These are phyloP conservation scores for Ophion costatus DNA, from an alignment of 2,888 invertebrate species.

Conservation along the genomic window DNA sequence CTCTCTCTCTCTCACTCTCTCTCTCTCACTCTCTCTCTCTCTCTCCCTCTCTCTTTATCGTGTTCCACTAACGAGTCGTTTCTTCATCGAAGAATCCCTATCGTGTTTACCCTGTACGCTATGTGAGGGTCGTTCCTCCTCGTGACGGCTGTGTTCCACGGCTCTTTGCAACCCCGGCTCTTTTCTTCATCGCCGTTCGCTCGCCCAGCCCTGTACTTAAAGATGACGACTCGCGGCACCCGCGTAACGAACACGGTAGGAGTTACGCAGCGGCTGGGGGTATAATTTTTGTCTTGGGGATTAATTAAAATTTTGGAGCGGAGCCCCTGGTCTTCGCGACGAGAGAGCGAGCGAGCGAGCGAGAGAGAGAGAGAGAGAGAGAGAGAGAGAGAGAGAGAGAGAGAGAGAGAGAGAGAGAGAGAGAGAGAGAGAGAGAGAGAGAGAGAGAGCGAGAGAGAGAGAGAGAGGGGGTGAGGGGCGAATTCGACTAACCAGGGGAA, in stretches of 20 bases:
- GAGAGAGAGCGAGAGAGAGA: neutral
- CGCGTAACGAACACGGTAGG: slow-evolving; percentile 6
- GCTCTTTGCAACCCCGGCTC: neutral
- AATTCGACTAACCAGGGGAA: slow-evolving; percentile 26
- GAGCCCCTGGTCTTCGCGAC: neutral
- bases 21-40: neutral
- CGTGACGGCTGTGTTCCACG: slow-evolving; percentile 45
- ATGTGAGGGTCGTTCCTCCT: slow-evolving; percentile 30
- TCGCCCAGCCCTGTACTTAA: slow-evolving; percentile 56
- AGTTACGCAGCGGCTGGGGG: slow-evolving; percentile 34
- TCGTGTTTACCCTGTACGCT: slow-evolving; percentile 18
- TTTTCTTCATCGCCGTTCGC: slow-evolving; percentile 45
- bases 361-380: neutral
- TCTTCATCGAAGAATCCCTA: slow-evolving; percentile 53
- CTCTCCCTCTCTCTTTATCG: slow-evolving; percentile 28
- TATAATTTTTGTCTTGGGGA: slow-evolving; percentile 74
- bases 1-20: neutral
- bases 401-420: neutral
- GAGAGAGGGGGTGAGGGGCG: neutral
- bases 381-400: neutral
- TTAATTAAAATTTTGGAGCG: slow-evolving; percentile 74
- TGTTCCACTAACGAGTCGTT: slow-evolving; percentile 62
- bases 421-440: neutral
- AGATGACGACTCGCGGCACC: slow-evolving; percentile 54
- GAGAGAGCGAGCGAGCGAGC: no score